These are phyloP conservation scores for Rapana venosa DNA, from an alignment of 2,888 invertebrate species.

Conservation along the genomic window DNA sequence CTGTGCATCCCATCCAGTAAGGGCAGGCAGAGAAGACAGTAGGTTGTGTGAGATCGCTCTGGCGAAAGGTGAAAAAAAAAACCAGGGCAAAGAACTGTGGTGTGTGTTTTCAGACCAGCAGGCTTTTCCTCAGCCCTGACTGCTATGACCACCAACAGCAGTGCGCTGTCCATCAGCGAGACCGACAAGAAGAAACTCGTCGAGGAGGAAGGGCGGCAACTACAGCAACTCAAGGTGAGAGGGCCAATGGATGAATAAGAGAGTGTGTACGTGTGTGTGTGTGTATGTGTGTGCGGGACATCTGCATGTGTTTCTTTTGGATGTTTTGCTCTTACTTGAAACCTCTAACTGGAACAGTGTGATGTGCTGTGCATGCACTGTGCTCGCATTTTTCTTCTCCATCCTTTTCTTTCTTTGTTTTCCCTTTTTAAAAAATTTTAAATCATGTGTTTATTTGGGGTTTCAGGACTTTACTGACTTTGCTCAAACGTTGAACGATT, in stretches of 20 bases:
- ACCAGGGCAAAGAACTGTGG: no score
- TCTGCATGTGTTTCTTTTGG: neutral
- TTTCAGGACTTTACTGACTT: no score
- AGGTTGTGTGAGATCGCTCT: no score
- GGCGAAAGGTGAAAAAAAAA: no score
- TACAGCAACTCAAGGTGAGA: constrained; percentile 93
- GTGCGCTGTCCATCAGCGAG: constrained; percentile 88
- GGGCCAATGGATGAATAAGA: neutral
- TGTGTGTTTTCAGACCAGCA: constrained; percentile 66
- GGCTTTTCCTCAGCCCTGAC: constrained; percentile 73
- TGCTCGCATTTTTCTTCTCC: neutral
- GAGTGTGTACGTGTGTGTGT: neutral
- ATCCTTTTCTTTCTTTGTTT: neutral
- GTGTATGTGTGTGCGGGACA: neutral
- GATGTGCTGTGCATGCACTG: neutral
- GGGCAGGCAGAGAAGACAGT: no score
- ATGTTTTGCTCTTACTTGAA: neutral
- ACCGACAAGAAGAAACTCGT: constrained; percentile 90
- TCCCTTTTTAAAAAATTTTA: neutral
- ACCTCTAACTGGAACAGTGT: neutral
- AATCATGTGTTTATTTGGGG: no score
- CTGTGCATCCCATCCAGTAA: no score
- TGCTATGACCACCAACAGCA: constrained; percentile 75
- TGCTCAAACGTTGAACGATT: no score
- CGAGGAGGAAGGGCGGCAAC: constrained; percentile 96